A percentile compares a stretch with the other conserved stretches of the same genome.
These are phyloP conservation scores for Dromiciops gliroides DNA, from an alignment of 2,113 vertebrate species.

Conservation along the genomic window DNA sequence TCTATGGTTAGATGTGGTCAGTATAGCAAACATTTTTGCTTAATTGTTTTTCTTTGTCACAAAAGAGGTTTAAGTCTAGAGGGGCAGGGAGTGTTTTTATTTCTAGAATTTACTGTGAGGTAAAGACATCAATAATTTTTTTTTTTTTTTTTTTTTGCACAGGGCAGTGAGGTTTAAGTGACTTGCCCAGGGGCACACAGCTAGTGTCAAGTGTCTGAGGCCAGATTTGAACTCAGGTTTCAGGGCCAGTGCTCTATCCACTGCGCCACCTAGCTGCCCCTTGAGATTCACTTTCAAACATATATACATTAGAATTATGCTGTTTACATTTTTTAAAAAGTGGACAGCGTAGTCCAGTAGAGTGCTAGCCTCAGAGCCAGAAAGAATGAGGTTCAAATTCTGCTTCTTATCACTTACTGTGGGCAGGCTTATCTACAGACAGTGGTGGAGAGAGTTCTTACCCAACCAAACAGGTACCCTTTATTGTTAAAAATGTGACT, in stretches of 20 bases:
- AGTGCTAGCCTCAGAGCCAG: background rate
- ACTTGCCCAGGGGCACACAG: too few species aligned
- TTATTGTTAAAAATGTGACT: background rate
- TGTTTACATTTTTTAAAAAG: background rate
- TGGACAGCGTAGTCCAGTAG: background rate
- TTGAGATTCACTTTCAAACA: background rate
- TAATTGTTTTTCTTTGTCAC: background rate
- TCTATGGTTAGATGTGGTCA: background rate
- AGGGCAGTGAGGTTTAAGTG: too few species aligned
- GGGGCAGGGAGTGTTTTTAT: background rate
- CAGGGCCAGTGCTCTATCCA: too few species aligned
- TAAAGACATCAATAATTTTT: background rate
- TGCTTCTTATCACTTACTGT: background rate
- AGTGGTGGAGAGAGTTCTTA: background rate
- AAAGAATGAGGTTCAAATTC: background rate
- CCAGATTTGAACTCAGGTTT: too few species aligned
- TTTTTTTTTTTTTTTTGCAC: too few species aligned
- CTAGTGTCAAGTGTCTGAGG: too few species aligned
- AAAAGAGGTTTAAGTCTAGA: background rate
- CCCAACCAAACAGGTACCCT: background rate
- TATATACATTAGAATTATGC: background rate
- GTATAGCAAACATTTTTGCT: background rate
- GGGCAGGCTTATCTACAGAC: background rate
- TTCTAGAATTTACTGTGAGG: background rate
- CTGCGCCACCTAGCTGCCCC: too few species aligned